Conservation (phyloP, 2,888 invertebrate genomes). For the Andrena marginata region DNA sequence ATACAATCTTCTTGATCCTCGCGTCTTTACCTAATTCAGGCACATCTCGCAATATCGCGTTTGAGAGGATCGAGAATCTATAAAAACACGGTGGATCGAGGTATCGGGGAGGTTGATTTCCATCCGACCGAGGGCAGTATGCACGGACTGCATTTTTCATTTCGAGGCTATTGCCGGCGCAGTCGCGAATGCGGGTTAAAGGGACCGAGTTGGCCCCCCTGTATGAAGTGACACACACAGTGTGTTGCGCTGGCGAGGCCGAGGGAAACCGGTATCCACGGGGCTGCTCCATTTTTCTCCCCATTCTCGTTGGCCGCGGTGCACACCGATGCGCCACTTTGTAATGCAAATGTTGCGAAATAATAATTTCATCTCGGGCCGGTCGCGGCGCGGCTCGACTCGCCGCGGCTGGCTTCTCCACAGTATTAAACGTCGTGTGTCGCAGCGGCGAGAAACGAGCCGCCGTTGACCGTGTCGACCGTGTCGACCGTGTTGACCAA, state of each 20-base stretch:
- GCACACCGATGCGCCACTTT: conserved; percentile 61
- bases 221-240: conserved; percentile 56
- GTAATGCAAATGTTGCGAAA: conserved; percentile 74
- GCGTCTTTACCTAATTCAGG: too few relatives aligned
- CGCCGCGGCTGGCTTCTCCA: background rate
- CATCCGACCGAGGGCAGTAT: conserved; percentile 45
- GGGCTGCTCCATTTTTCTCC: conserved; percentile 67
- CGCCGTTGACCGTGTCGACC: conserved; percentile 40
- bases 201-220: conserved; percentile 66
- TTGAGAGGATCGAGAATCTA: conserved; percentile 14
- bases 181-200: conserved; percentile 68
- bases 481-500: conserved; percentile 56
- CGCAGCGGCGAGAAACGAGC: conserved; percentile 12
- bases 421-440: conserved; percentile 51
- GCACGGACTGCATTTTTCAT: conserved; percentile 69
- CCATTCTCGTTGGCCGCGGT: conserved; percentile 36
- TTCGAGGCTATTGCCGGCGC: conserved; percentile 63
- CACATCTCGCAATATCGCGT: background rate
- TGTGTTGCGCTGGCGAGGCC: conserved; percentile 60
- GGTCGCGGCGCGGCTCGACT: background rate
- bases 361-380: conserved; percentile 64
- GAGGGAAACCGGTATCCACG: conserved; percentile 52
- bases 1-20: too few relatives aligned
- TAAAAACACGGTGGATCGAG: conserved; percentile 34
- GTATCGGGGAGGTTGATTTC: conserved; percentile 64